Evolutionary conservation across 2,113 vertebrate species (phyloP).

Genomic region (Gasterosteus aculeatus): DNA sequence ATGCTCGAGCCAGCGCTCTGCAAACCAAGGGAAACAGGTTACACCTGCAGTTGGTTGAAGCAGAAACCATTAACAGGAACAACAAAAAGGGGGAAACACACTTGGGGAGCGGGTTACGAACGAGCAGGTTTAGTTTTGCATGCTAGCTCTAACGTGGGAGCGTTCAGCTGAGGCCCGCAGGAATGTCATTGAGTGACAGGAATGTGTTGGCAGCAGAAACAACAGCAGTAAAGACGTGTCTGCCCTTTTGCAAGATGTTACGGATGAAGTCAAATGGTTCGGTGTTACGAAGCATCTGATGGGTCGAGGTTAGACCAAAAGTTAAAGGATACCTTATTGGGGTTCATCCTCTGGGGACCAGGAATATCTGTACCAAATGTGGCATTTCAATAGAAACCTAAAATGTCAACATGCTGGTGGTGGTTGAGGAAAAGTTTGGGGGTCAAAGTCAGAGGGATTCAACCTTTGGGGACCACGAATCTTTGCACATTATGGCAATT

Average conservation of each 20-base stretch:
- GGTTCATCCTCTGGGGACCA: background rate
- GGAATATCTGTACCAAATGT: background rate
- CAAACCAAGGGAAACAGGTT: background rate
- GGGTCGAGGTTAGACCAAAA: background rate
- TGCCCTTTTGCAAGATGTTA: too few relatives aligned
- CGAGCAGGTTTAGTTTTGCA: background rate
- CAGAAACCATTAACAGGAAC: background rate
- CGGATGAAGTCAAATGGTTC: too few relatives aligned
- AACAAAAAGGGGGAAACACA: background rate
- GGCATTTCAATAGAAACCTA: background rate
- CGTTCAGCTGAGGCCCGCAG: background rate
- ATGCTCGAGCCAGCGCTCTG: conserved; percentile 81
- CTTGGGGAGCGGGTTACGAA: background rate
- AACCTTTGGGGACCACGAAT: background rate
- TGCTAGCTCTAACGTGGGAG: background rate
- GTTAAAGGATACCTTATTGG: background rate
- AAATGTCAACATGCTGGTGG: background rate
- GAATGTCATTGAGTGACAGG: background rate
- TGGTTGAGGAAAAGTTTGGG: background rate
- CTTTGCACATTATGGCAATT: background rate
- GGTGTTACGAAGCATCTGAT: too few relatives aligned
- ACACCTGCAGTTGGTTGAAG: background rate
- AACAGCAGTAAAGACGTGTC: too few relatives aligned
- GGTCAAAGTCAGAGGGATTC: background rate
- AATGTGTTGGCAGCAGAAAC: too few relatives aligned